Evolutionary conservation across 2,797 vertebrate genomes (phyloP).

Genomic region (Sebastes taczanowskii): DNA sequence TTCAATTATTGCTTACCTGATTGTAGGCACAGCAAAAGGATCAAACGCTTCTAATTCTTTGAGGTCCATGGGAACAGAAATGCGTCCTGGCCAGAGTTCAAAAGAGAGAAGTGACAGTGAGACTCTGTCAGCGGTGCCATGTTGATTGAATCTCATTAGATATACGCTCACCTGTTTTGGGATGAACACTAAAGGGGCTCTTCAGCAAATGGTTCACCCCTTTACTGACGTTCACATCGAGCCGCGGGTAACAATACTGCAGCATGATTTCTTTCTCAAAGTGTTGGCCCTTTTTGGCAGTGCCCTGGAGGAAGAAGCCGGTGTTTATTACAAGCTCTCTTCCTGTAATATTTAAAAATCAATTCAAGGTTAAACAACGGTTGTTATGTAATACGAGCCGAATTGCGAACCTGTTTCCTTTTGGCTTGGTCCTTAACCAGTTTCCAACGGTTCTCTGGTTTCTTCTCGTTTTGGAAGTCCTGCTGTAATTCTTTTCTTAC

Average conservation of each 20-base stretch:
- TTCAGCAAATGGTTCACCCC: constrained; percentile 95
- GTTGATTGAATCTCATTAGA: not conserved
- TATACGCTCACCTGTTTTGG: constrained; percentile 89
- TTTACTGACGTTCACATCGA: constrained; percentile 96
- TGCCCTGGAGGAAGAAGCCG: constrained; percentile 58
- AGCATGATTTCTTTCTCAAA: constrained; percentile 93
- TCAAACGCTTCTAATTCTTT: constrained; percentile 89
- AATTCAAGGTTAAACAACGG: not conserved
- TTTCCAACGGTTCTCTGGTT: constrained; percentile 76
- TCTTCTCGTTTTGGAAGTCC: constrained; percentile 74
- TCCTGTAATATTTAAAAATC: not conserved
- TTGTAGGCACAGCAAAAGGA: constrained; percentile 93
- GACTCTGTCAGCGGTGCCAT: not conserved
- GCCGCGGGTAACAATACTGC: constrained; percentile 95
- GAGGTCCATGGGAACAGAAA: constrained; percentile 94
- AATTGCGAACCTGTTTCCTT: constrained; percentile 68
- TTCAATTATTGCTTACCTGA: constrained; percentile 81
- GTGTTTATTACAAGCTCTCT: not conserved
- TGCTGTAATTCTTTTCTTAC: constrained; percentile 72
- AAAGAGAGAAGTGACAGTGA: constrained; percentile 1
- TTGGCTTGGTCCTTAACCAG: constrained; percentile 46
- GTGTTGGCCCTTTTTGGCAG: constrained; percentile 74
- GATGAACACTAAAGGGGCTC: constrained; percentile 97
- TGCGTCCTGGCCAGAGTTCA: constrained; percentile 82
- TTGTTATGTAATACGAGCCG: not conserved